Evolutionary conservation across 1,140 invertebrate species (phyloP).

Genomic region (Steinernema feltiae): DNA sequence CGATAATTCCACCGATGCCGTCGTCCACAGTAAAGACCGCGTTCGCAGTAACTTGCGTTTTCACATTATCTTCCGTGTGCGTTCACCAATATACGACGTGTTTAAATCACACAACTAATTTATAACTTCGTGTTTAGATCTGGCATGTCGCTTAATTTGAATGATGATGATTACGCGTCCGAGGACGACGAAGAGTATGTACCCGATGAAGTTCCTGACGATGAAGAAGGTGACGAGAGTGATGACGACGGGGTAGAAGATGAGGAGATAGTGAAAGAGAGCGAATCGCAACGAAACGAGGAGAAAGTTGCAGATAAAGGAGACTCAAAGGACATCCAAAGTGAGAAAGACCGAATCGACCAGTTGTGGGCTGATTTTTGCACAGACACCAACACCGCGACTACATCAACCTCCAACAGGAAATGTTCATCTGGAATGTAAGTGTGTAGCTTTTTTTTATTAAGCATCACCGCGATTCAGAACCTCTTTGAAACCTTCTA

Average conservation of each 20-base stretch:
- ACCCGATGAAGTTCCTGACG: neutral
- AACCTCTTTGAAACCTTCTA: neutral
- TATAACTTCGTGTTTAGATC: neutral
- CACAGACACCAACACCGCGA: neutral
- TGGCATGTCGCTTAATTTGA: neutral
- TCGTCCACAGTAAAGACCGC: no score
- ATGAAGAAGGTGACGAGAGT: slow-evolving; percentile 13
- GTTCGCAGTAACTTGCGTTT: no score
- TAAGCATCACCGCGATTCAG: neutral
- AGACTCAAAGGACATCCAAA: neutral
- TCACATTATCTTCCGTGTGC: no score
- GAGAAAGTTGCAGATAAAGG: neutral
- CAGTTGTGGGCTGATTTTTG: neutral
- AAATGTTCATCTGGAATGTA: neutral
- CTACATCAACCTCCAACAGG: neutral
- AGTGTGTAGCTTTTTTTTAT: neutral
- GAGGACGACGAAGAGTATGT: slow-evolving; percentile 12
- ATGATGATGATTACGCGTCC: neutral
- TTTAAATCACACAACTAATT: neutral
- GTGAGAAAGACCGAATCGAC: neutral
- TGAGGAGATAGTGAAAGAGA: neutral
- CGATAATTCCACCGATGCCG: neutral
- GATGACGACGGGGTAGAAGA: neutral
- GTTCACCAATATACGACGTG: no score
- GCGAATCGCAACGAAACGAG: neutral